These are phyloP conservation scores for Cordylochernes scorpioides DNA, from an alignment of 2,888 invertebrate genomes.

Conservation along the genomic window DNA sequence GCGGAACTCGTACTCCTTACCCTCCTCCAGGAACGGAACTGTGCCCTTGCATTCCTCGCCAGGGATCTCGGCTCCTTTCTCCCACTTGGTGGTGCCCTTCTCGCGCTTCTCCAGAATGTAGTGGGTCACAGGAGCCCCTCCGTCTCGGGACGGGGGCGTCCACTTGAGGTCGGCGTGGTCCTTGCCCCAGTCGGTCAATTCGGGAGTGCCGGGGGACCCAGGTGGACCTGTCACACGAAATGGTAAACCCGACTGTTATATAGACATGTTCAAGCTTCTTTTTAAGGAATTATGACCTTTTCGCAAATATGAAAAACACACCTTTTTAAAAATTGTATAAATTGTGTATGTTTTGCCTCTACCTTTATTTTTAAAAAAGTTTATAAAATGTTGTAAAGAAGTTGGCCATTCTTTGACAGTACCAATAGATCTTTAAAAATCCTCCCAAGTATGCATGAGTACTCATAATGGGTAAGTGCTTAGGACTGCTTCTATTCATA, in stretches of 20 bases:
- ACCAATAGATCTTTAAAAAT: too few species aligned
- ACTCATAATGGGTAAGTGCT: too few species aligned
- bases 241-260: too few species aligned
- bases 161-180: slow-evolving; percentile 52
- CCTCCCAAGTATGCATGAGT: too few species aligned
- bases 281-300: too few species aligned
- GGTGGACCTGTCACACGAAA: slow-evolving; percentile 32
- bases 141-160: slow-evolving; percentile 25
- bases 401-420: too few species aligned
- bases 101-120: slow-evolving; percentile 56
- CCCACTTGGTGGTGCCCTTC: slow-evolving; percentile 32
- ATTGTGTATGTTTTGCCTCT: background rate
- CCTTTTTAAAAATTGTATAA: background rate
- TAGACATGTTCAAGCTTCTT: too few species aligned
- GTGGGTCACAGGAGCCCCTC: slow-evolving; percentile 18
- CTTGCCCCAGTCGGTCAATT: slow-evolving; percentile 33
- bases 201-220: slow-evolving; percentile 59
- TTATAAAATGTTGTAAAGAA: background rate
- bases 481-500: too few species aligned
- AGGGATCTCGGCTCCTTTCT: slow-evolving; percentile 63
- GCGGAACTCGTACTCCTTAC: slow-evolving; percentile 26
- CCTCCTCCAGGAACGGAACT: slow-evolving; percentile 61
- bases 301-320: background rate
- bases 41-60: slow-evolving; percentile 67
- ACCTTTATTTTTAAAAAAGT: background rate